Conservation (phyloP, 2,888 invertebrate species). For the Synanthedon vespiformis region DNA sequence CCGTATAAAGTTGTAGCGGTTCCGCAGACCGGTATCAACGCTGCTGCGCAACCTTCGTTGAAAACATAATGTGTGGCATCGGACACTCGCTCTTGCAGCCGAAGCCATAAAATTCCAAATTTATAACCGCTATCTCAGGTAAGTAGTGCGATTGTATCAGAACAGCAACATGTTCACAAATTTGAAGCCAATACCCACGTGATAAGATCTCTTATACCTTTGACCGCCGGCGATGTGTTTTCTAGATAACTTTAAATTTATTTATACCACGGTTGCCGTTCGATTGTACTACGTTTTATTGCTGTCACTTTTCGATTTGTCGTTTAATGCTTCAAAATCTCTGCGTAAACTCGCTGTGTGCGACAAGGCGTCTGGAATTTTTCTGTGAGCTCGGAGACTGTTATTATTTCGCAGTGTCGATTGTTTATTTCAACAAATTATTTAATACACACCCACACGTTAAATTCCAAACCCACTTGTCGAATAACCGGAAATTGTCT, state of each 20-base stretch:
- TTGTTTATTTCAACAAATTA: conserved; percentile 1
- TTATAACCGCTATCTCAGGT: conserved; percentile 26
- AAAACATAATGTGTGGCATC: conserved; percentile 14
- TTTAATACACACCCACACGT: conserved; percentile 1
- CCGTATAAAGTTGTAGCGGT: conserved; percentile 23
- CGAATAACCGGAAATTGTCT: conserved; percentile 10
- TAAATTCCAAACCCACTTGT: conserved; percentile 11
- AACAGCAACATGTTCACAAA: conserved; percentile 18
- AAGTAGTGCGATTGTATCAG: conserved; percentile 32
- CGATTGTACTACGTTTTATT: conserved; percentile 37
- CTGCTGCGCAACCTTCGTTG: conserved; percentile 17
- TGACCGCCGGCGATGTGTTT: conserved; percentile 19
- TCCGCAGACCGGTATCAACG: conserved; percentile 20
- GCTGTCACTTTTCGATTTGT: conserved; percentile 30
- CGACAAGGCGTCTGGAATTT: conserved; percentile 5
- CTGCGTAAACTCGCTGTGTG: conserved; percentile 9
- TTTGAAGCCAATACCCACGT: conserved; percentile 20
- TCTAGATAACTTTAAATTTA: conserved; percentile 29
- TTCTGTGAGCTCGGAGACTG: not conserved
- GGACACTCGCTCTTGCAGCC: conserved; percentile 27
- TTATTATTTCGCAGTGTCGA: not conserved
- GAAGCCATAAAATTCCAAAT: conserved; percentile 26
- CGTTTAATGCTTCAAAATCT: conserved; percentile 22
- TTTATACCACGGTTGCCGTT: conserved; percentile 28
- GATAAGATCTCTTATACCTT: conserved; percentile 33